Evolutionary conservation across 2,113 vertebrate genomes (phyloP).

Genomic region (Gopherus evgoodei): DNA sequence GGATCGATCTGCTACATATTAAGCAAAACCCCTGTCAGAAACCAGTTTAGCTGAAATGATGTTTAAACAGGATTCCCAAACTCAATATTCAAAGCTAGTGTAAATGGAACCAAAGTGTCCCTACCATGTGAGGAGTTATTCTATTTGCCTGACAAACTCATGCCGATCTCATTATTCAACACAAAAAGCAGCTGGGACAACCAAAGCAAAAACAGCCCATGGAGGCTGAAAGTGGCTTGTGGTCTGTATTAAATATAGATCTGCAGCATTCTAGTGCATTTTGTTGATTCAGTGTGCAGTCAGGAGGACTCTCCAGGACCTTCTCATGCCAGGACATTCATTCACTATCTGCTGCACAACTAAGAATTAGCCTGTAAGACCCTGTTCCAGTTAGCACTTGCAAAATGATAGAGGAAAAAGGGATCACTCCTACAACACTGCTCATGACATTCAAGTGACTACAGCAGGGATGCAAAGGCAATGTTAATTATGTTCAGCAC

Average conservation of each 20-base stretch:
- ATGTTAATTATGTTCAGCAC: neutral
- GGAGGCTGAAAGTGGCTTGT: constrained; percentile 25
- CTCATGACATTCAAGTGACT: neutral
- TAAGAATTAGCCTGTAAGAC: neutral
- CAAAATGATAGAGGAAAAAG: neutral
- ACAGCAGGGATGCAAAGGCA: neutral
- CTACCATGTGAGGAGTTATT: neutral
- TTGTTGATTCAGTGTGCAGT: neutral
- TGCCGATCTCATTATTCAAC: neutral
- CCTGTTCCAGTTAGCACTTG: neutral
- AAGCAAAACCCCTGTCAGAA: neutral
- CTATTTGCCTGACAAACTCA: constrained; percentile 16
- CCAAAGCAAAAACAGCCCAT: neutral
- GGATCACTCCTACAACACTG: neutral
- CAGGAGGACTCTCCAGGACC: neutral
- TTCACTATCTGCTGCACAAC: neutral
- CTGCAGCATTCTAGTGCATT: neutral
- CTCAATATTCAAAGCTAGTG: neutral
- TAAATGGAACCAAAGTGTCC: neutral
- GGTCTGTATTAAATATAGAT: neutral
- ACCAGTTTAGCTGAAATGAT: neutral
- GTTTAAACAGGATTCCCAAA: neutral
- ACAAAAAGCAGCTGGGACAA: constrained; percentile 23
- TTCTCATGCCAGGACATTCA: neutral
- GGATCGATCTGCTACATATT: neutral